Conservation (phyloP, 2,113 vertebrate genomes). For the Phrynocephalus versicolor region DNA sequence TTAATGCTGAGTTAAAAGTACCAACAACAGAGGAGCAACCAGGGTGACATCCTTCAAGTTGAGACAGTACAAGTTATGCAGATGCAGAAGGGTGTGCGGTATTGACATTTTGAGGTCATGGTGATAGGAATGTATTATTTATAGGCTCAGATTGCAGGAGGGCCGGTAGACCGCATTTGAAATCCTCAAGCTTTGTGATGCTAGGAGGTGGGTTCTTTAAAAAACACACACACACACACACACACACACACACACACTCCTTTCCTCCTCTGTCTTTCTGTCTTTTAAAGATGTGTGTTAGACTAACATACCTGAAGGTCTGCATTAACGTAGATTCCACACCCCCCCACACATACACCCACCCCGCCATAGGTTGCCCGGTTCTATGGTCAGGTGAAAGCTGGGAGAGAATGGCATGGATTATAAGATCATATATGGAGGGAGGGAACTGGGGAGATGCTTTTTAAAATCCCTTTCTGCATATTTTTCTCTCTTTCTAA, state of each 20-base stretch:
- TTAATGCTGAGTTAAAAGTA: conserved; percentile 68
- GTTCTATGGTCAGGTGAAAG: neutral
- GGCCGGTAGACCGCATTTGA: conserved; percentile 60
- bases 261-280: neutral
- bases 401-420: neutral
- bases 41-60: conserved; percentile 72
- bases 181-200: conserved; percentile 46
- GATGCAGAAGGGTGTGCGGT: conserved; percentile 55
- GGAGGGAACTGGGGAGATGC: neutral
- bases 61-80: conserved; percentile 71
- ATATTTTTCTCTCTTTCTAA: neutral
- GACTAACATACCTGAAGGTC: neutral
- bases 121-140: conserved; percentile 77
- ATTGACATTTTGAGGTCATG: conserved; percentile 76
- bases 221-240: too few relatives aligned
- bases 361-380: neutral
- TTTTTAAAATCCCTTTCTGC: neutral
- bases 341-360: too few relatives aligned
- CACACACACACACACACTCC: too few relatives aligned
- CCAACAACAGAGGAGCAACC: conserved; percentile 60
- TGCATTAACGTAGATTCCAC: neutral
- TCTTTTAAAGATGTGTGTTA: neutral
- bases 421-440: neutral
- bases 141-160: conserved; percentile 65
- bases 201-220: conserved; percentile 40